Percentiles rank a stretch among this genome's conserved stretches.
These are phyloP conservation scores for Sinocyclocheilus grahami DNA, from an alignment of 2,113 vertebrate genomes.

Conservation along the genomic window DNA sequence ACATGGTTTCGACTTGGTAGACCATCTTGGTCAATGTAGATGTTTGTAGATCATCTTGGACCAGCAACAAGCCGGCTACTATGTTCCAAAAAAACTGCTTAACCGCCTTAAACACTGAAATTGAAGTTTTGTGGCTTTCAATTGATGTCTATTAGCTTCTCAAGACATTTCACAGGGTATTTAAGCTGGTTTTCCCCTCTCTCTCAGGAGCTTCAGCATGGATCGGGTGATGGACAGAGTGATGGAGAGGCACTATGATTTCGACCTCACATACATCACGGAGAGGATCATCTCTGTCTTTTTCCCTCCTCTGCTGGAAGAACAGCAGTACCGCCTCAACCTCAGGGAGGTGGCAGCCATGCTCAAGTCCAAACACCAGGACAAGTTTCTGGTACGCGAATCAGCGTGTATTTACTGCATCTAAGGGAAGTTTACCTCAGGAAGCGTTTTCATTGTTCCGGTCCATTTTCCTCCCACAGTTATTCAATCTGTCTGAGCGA, in stretches of 20 bases:
- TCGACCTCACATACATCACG: constrained; percentile 93
- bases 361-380: constrained; percentile 90
- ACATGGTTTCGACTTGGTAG: background rate
- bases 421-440: background rate
- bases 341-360: constrained; percentile 88
- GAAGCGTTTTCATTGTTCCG: background rate
- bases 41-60: background rate
- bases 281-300: constrained; percentile 91
- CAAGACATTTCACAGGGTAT: background rate
- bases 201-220: constrained; percentile 85
- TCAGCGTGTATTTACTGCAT: background rate
- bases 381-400: constrained; percentile 86
- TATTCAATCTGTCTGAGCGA: constrained; percentile 89
- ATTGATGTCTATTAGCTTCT: background rate
- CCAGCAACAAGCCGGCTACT: background rate
- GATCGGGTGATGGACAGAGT: constrained; percentile 89
- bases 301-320: constrained; percentile 85
- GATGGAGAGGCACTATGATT: constrained; percentile 88
- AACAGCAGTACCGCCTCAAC: constrained; percentile 85
- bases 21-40: background rate
- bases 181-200: background rate
- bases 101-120: background rate
- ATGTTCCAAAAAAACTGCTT: background rate
- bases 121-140: background rate
- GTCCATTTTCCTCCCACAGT: constrained; percentile 70